Base-by-base conservation (phyloP, 2,113 vertebrate species). In the Pungitius pungitius region DNA sequence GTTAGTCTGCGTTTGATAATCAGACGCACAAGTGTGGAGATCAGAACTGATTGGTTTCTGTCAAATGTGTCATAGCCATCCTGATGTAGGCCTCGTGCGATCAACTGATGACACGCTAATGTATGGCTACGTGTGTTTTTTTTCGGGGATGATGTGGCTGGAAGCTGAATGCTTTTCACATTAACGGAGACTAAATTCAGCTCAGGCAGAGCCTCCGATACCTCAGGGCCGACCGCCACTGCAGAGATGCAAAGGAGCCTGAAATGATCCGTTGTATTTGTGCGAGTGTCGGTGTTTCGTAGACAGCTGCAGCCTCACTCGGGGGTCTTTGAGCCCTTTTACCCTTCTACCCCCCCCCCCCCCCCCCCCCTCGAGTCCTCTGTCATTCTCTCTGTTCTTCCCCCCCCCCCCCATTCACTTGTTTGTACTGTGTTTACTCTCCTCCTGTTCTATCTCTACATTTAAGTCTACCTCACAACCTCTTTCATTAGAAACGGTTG, bases 221-320 rank as follows among this genome's bases (percentile, higher is more conserved):
- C 8, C 20, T 39, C 18, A 45, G 17, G 18, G 33, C 37, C 30
- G 8, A 52, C 0, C 1, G 1, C 2, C 15, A 6, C 10, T 56
- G 3, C 15, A 6, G 6, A 35, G 11, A 3, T 20, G n/a, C n/a
- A 55, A 20, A 51, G n/a, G 18, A 58, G 35, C 22, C 57, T 39
- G 33, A 20, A 20, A 35, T 37, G 30, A 33, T 5, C 49, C 22
- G 22, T 52, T 24, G 49, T 24, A 6, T 52, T 51, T 13, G 1
- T 22, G 49, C 11, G 22, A 52, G 30, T 64, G 60, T 35, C n/a
- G n/a, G 64, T 55, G 49, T 74, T n/a, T 52, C 33, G 69, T 26
- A 73, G 77, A 85, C 85, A 89, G 80, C 81, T 87, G 86, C 75
- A 75, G 72, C 39, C 73, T 77, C 80, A 76, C 83, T 85, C 81